Conservation (phyloP, 2,888 invertebrate genomes). For the Gari tellinella region DNA sequence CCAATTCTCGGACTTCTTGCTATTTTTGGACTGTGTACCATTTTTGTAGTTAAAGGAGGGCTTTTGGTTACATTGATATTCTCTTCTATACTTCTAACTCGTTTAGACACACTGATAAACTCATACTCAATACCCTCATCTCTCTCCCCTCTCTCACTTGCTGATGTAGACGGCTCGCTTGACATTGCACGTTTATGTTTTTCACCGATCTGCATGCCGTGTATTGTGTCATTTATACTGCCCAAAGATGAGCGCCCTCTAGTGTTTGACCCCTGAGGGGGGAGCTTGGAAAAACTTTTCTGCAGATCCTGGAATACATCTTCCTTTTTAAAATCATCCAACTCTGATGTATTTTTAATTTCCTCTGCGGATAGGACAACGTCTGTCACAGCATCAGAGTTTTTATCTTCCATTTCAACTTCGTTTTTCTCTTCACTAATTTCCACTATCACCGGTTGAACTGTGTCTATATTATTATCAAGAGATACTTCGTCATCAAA, state of each 20-base stretch:
- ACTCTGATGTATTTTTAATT: constrained; percentile 15
- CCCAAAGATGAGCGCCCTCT: neutral
- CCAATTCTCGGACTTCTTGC: constrained; percentile 50
- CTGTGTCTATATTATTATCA: neutral
- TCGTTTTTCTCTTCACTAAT: neutral
- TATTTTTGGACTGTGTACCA: constrained; percentile 45
- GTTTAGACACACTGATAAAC: constrained; percentile 55
- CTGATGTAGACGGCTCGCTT: constrained; percentile 26
- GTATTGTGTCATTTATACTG: constrained; percentile 25
- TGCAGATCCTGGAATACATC: constrained; percentile 7
- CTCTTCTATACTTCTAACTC: constrained; percentile 50
- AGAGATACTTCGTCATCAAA: neutral
- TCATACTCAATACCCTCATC: constrained; percentile 42
- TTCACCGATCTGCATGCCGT: constrained; percentile 35
- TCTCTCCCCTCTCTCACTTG: constrained; percentile 12
- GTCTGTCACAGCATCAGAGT: neutral
- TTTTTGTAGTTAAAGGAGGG: constrained; percentile 50
- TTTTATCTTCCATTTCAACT: constrained; percentile 18
- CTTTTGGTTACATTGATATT: constrained; percentile 9
- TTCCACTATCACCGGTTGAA: neutral
- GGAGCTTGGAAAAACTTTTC: constrained; percentile 9
- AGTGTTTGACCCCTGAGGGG: neutral
- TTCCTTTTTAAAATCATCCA: neutral
- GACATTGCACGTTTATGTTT: constrained; percentile 54
- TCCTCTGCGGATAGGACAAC: neutral